These are phyloP conservation scores for Heterotis niloticus DNA, from an alignment of 2,113 vertebrate species.

Conservation along the genomic window DNA sequence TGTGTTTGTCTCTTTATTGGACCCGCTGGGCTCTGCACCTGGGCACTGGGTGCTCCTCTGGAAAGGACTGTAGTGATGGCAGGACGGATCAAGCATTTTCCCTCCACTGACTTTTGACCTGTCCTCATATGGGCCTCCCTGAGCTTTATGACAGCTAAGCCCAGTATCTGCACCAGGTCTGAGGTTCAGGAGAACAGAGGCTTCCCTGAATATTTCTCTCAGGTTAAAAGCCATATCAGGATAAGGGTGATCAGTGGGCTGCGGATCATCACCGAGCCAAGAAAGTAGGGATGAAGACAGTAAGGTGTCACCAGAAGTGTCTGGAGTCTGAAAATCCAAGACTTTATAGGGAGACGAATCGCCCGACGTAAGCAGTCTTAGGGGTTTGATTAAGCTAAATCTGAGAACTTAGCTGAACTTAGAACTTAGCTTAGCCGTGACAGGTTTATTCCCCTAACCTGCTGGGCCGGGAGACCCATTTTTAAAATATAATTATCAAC, in stretches of 20 bases:
- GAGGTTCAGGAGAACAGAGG: background rate
- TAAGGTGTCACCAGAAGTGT: too few relatives aligned
- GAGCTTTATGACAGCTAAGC: background rate
- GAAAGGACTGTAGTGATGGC: background rate
- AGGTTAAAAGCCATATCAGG: background rate
- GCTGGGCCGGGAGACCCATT: too few relatives aligned
- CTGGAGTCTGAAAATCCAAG: too few relatives aligned
- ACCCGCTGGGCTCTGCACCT: background rate
- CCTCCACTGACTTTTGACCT: too few relatives aligned
- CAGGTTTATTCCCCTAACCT: too few relatives aligned
- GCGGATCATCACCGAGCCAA: background rate
- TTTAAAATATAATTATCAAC: too few relatives aligned
- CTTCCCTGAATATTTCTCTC: background rate
- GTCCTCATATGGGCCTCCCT: background rate
- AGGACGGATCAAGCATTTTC: background rate
- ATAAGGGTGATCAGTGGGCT: background rate
- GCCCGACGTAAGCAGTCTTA: too few relatives aligned
- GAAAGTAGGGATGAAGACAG: too few relatives aligned
- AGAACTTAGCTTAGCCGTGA: too few relatives aligned
- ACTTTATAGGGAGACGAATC: too few relatives aligned
- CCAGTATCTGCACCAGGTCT: background rate
- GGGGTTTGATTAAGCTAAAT: too few relatives aligned
- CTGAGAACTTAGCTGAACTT: too few relatives aligned
- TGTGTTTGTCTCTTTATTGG: background rate
- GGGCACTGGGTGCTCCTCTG: background rate